These are phyloP conservation scores for Ovibos moschatus DNA, from an alignment of 2,113 vertebrate species.

Conservation along the genomic window DNA sequence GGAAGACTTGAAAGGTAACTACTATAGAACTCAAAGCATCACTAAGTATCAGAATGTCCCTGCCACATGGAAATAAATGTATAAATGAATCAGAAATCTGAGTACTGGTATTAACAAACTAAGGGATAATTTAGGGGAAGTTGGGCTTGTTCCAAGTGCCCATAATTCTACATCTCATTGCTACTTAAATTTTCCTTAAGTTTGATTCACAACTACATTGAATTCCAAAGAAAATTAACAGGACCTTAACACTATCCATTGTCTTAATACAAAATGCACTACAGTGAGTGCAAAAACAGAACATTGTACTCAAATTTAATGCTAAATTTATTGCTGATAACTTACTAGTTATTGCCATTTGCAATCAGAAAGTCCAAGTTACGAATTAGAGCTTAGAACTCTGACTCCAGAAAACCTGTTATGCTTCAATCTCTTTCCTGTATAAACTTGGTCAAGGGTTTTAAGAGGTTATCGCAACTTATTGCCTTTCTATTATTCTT, in stretches of 20 bases:
- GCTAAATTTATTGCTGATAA: constrained; percentile 80
- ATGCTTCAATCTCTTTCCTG: constrained; percentile 62
- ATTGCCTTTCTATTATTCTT: constrained; percentile 80
- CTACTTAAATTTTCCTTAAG: constrained; percentile 59
- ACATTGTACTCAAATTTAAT: constrained; percentile 68
- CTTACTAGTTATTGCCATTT: constrained; percentile 83
- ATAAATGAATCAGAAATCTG: constrained; percentile 31
- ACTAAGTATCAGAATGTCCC: constrained; percentile 45
- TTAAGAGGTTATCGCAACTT: constrained; percentile 77
- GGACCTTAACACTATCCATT: constrained; percentile 69
- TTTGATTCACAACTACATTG: constrained; percentile 64
- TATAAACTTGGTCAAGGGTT: constrained; percentile 66
- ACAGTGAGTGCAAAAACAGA: constrained; percentile 59
- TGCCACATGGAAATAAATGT: constrained; percentile 57
- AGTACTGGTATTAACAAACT: constrained; percentile 41
- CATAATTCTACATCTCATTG: constrained; percentile 47
- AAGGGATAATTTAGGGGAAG: constrained; percentile 36
- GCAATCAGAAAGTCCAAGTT: constrained; percentile 76
- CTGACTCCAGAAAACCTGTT: constrained; percentile 75
- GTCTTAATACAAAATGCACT: constrained; percentile 55
- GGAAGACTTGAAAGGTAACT: constrained; percentile 77
- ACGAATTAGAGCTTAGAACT: constrained; percentile 68
- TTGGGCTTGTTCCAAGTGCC: constrained; percentile 31
- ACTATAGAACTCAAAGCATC: constrained; percentile 64
- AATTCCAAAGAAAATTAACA: constrained; percentile 75